These are phyloP conservation scores for Parascotia fuliginaria DNA, from an alignment of 2,888 invertebrate genomes.

Conservation along the genomic window DNA sequence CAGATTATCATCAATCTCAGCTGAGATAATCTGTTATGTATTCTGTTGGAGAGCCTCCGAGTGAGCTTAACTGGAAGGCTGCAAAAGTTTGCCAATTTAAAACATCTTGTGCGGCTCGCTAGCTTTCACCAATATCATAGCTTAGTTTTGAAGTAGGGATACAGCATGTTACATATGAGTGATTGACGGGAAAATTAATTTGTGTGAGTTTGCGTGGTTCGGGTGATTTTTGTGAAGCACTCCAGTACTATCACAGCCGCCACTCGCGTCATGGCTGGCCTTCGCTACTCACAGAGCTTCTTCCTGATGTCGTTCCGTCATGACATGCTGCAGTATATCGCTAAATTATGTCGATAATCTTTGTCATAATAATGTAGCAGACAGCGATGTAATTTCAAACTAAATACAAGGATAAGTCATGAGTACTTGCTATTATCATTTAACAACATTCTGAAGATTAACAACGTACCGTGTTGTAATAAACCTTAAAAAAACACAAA, in stretches of 20 bases:
- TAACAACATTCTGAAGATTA: too few relatives aligned
- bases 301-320: too few relatives aligned
- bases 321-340: too few relatives aligned
- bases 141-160: conserved; percentile 7
- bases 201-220: conserved; percentile 6
- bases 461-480: neutral
- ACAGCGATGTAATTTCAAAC: too few relatives aligned
- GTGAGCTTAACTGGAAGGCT: neutral
- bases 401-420: too few relatives aligned
- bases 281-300: too few relatives aligned
- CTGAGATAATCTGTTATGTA: conserved; percentile 8
- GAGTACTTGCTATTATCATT: too few relatives aligned
- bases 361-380: too few relatives aligned
- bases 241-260: too few relatives aligned
- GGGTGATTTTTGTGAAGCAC: too few relatives aligned
- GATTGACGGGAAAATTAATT: conserved; percentile 6
- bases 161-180: neutral
- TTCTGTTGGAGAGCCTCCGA: conserved; percentile 8
- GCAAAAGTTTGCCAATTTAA: conserved; percentile 32
- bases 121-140: conserved; percentile 13
- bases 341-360: too few relatives aligned
- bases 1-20: conserved; percentile 24
- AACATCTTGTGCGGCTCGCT: conserved; percentile 14
- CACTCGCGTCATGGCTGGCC: too few relatives aligned
- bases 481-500: conserved; percentile 1